Evolutionary conservation across 2,113 vertebrate species (phyloP), one percentile per base, ranked within the genome.

Genomic region (Coracopsis vasa): DNA sequence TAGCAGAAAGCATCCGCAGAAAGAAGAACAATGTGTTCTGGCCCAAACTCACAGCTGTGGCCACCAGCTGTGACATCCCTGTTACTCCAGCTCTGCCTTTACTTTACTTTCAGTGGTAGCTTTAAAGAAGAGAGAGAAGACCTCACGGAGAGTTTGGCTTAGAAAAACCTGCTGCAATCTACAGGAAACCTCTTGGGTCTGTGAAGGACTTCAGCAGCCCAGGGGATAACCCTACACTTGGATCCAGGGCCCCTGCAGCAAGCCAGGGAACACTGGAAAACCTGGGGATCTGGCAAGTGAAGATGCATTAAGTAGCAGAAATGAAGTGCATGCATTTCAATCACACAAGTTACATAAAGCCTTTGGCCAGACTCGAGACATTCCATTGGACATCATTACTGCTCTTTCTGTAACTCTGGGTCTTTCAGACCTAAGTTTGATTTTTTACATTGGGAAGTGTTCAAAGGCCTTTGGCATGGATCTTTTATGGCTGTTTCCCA

Each of bases 41-140:
- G 72, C 82, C 91, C 86, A 90, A 88, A 66, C 67, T 48, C 9
- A 5, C 96, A 95, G 94, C 91, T 96, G 91, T 42, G 75, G 75
- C 80, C 71, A 84, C 92, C 94, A 97, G 94, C 96, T 92, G 95
- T 53, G 91, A 74, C 33, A 84, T 54, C 45, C 72, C 60, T 80
- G 64, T 69, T 54, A 16, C 74, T 96, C 64, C 80, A 94, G 51
- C 78, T 81, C 84, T 75, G 65, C 72, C 73, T 86, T 87, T 28
- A 44, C 69, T 78, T 73, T 60, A 74, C n/a, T 85, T 92, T 79
- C 73, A 82, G 70, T 71, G 80, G 56, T 20, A 72, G 73, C 33
- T 72, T 89, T 79, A 53, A 84, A 74, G 61, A 80, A 8, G 39
- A 47, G 53, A 88, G 53, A 75, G 74, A 54, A 77, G 50, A 88